Percentiles rank a stretch among this genome's conserved stretches.
These are phyloP conservation scores for Aplodontia rufa DNA, from an alignment of 2,113 vertebrate genomes.

Conservation along the genomic window DNA sequence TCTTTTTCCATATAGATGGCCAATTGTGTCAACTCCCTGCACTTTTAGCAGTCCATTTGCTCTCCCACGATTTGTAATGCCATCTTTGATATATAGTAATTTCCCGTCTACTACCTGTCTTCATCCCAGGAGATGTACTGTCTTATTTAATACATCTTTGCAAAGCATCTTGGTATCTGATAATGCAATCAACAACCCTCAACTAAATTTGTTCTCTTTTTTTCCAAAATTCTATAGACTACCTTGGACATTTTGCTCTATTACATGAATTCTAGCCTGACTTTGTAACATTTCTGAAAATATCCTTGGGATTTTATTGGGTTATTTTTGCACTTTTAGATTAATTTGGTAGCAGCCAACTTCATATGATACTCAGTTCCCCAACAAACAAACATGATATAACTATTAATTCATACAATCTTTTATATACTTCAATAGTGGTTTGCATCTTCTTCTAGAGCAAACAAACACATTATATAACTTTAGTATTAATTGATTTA, in stretches of 20 bases:
- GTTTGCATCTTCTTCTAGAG: not conserved
- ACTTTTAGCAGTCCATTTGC: not conserved
- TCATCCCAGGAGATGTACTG: not conserved
- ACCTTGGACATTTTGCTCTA: not conserved
- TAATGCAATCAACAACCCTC: not conserved
- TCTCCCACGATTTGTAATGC: not conserved
- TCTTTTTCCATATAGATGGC: not conserved
- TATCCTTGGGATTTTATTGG: not conserved
- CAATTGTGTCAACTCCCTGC: not conserved
- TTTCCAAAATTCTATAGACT: not conserved
- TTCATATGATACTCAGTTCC: not conserved
- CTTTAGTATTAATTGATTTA: conserved; percentile 14
- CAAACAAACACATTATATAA: not conserved
- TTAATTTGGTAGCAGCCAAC: not conserved
- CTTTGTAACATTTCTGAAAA: not conserved
- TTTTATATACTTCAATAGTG: not conserved
- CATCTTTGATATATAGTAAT: not conserved
- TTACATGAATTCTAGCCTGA: conserved; percentile 20
- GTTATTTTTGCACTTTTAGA: not conserved
- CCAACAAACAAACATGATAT: not conserved
- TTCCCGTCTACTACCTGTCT: not conserved
- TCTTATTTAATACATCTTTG: not conserved
- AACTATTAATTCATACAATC: not conserved
- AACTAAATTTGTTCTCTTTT: not conserved
- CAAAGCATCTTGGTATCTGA: not conserved